Base-by-base conservation (phyloP, 2,113 vertebrate species). In the Desmodus rotundus region DNA sequence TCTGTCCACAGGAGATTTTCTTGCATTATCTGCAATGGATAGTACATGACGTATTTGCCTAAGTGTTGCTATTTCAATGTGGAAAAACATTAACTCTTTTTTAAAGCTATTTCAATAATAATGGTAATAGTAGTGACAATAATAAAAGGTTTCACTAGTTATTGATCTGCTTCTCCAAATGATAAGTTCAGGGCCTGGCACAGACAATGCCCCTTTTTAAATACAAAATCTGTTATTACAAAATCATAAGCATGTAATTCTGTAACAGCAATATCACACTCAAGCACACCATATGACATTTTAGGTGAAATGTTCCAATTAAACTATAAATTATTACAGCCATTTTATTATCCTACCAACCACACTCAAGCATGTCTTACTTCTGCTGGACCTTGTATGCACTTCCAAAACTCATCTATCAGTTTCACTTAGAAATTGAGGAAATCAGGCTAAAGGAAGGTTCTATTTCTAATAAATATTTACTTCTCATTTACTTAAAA, bases 111-210 rank as follows among this genome's bases (percentile, higher is more conserved):
- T 87, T 90, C 19, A 63, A n/a, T 93, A 85, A 15, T 93, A 61
- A 19, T 43, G n/a, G 4, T 78, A 76, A 11, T 50, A 19, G 6
- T 47, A 22, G 2, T 63, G 3, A 31, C 45, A 33, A 28, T 84
- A 54, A 54, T 86, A 45, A 1, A 58, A 16, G 28, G 4, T 65
- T 38, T 82, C 16, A 54, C 31, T 24, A 33, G 11, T 76, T 63
- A 58, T 12, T 85, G 26, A 94, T 92, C 33, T 81, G 38, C 50
- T 85, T 92, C 52, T 88, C 72, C 87, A 95, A 89, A 67, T 72
- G 87, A 70, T 70, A n/a, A 92, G 47, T 58, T 24, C 9, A 58
- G 22, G 56, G 56, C 9, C 56, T 7, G 8, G 22, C 56, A 58
- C 56, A 58, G 24, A 24, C 24, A 58, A 10, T 3, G 8, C 56